Percentiles rank a stretch among this genome's conserved stretches.
These are phyloP conservation scores for Okapia johnstoni DNA, from an alignment of 2,113 vertebrate genomes.

Conservation along the genomic window DNA sequence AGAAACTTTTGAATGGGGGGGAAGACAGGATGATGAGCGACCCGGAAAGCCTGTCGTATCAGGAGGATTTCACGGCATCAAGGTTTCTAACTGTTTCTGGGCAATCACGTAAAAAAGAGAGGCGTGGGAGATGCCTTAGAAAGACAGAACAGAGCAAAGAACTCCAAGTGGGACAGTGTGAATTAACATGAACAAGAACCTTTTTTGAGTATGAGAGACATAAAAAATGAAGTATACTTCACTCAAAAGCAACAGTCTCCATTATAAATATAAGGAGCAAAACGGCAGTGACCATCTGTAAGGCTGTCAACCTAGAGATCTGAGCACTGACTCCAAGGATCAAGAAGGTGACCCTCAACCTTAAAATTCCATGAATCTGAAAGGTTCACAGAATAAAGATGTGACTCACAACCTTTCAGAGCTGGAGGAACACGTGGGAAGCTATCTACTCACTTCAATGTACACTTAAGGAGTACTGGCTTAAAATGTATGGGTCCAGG, in stretches of 20 bases:
- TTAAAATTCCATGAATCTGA: background rate
- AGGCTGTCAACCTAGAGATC: background rate
- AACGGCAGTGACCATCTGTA: fast-evolving
- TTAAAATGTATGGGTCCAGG: background rate
- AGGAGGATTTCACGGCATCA: background rate
- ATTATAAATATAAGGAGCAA: background rate
- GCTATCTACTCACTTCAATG: background rate
- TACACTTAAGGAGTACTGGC: background rate
- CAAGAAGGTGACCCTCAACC: background rate
- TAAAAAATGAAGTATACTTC: background rate
- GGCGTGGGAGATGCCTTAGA: background rate
- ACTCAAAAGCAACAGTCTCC: background rate
- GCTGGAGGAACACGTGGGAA: background rate
- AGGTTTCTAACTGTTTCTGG: background rate
- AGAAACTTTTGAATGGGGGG: background rate
- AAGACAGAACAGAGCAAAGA: background rate
- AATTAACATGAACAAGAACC: background rate
- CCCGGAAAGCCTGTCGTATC: background rate
- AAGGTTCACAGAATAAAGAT: background rate
- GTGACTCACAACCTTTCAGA: background rate
- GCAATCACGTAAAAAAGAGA: background rate
- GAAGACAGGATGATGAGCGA: background rate
- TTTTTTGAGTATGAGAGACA: background rate
- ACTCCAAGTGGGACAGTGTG: background rate
- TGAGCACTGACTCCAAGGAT: background rate